Conservation (phyloP, 2,113 vertebrate species). For the Neopipo cinnamomea region DNA sequence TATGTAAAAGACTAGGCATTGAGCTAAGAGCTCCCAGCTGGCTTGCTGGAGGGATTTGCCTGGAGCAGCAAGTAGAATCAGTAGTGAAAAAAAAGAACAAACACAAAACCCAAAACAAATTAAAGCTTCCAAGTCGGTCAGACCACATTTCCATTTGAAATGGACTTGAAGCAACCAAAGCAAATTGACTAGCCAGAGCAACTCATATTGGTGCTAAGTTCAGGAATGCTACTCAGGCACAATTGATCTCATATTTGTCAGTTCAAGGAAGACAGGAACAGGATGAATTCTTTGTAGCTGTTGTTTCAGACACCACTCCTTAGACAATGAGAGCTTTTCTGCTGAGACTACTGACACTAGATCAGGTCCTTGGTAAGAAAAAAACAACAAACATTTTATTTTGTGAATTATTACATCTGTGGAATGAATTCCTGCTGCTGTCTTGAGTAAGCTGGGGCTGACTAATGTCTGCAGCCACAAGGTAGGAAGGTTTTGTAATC, state of each 20-base stretch:
- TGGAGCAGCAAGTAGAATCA: neutral
- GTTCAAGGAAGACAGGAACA: neutral
- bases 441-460: neutral
- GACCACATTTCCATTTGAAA: neutral
- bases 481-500: slow-evolving; percentile 1
- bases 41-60: neutral
- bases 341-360: neutral
- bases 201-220: neutral
- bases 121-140: neutral
- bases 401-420: slow-evolving; percentile 2
- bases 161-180: neutral
- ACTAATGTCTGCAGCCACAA: slow-evolving; percentile 17
- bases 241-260: neutral
- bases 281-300: neutral
- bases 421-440: neutral
- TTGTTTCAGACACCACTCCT: neutral
- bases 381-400: neutral
- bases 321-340: neutral
- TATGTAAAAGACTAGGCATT: neutral
- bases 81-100: neutral
- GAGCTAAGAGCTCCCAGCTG: neutral
- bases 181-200: neutral
- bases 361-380: neutral
- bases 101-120: neutral
- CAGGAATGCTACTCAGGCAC: neutral